Conservation (phyloP, 2,888 invertebrate genomes). For the Yponomeuta sedellus region DNA sequence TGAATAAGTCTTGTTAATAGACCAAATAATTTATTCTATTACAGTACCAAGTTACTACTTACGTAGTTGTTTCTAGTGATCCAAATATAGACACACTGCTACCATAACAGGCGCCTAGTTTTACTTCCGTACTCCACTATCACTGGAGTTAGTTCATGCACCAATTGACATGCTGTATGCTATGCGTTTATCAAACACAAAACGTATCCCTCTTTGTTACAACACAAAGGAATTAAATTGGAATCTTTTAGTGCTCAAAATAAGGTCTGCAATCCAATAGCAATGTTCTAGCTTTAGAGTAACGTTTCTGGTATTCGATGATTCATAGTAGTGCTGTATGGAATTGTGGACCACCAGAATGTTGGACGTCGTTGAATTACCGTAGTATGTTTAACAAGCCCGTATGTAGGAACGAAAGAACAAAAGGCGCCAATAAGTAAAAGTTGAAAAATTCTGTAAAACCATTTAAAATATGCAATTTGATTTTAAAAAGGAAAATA, state of each 20-base stretch:
- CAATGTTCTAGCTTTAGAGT: neutral
- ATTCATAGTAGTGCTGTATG: neutral
- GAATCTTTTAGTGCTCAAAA: neutral
- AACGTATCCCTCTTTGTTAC: neutral
- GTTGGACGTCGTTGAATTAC: neutral
- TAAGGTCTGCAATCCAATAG: neutral
- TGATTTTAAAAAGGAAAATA: too few species aligned
- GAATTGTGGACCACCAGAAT: neutral
- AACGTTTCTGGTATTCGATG: neutral
- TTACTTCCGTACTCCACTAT: constrained; percentile 1
- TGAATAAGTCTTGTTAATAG: too few species aligned
- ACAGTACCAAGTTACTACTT: too few species aligned
- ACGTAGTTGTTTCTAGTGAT: too few species aligned
- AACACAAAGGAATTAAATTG: neutral
- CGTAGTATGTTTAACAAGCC: neutral
- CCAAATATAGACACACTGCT: neutral
- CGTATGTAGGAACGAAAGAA: neutral
- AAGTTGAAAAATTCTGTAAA: too few species aligned
- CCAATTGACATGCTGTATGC: constrained; percentile 5
- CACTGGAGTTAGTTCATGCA: constrained; percentile 5
- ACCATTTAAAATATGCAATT: too few species aligned
- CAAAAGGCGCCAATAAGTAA: too few species aligned
- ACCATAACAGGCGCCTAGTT: neutral
- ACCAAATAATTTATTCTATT: too few species aligned
- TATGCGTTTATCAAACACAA: constrained; percentile 3